These are phyloP conservation scores for Eriocheir sinensis DNA, from an alignment of 1,140 invertebrate species.

Conservation along the genomic window DNA sequence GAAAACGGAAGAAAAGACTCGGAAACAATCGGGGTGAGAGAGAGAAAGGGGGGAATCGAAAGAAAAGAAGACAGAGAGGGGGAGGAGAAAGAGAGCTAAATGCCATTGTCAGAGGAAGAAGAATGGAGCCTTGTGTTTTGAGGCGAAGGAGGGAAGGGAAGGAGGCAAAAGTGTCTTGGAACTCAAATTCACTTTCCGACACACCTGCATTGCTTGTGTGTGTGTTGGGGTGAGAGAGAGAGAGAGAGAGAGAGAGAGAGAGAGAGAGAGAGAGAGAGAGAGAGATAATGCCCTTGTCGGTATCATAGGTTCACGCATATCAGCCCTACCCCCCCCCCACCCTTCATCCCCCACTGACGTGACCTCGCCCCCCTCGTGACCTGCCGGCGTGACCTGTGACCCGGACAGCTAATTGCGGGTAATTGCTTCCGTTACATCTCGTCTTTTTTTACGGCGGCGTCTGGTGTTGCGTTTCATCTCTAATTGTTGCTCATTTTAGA, in stretches of 20 bases:
- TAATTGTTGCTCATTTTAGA: neutral
- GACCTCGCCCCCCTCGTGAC: neutral
- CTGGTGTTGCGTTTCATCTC: neutral
- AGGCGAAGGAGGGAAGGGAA: too few species aligned
- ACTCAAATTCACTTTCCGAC: too few species aligned
- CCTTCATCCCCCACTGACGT: neutral
- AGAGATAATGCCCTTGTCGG: neutral
- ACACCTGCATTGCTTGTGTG: neutral
- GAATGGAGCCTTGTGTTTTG: too few species aligned
- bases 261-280: constrained; percentile 13
- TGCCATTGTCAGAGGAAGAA: too few species aligned
- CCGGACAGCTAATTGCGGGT: neutral
- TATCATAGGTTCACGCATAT: neutral
- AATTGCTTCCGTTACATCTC: neutral
- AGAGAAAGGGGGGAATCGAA: too few species aligned
- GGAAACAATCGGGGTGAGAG: too few species aligned
- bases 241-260: constrained; percentile 13
- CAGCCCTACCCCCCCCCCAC: too few species aligned
- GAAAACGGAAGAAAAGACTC: too few species aligned
- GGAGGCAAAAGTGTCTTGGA: too few species aligned
- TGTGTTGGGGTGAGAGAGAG: neutral
- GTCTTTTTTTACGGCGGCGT: neutral
- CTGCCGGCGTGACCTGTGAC: neutral
- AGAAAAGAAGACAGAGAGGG: too few species aligned
- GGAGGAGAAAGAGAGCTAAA: too few species aligned